phyloP scores from a whole-genome alignment of 2,797 vertebrate species.

The Acanthurus tractus region DNA sequence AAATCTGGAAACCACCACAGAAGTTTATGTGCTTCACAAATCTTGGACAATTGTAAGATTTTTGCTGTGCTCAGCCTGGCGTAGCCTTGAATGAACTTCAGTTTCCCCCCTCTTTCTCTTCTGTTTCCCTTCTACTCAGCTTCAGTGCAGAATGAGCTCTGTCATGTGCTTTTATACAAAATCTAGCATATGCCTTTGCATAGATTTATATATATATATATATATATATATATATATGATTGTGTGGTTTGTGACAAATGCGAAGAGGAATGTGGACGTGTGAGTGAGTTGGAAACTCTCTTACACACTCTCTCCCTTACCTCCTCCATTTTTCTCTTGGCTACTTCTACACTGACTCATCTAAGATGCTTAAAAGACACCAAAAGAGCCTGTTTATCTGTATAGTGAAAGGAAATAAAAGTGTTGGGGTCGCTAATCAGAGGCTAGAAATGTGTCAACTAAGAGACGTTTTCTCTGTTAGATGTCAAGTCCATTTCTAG shows the following conservation, averaged over 20 bases:
- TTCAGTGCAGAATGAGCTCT: neutral
- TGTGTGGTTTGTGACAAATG: neutral
- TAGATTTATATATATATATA: slow-evolving; percentile 29
- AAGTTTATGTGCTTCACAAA: slow-evolving; percentile 54
- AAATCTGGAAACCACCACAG: slow-evolving; percentile 60
- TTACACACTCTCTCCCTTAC: slow-evolving; percentile 7
- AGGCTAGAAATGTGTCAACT: slow-evolving; percentile 68
- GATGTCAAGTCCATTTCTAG: slow-evolving; percentile 76
- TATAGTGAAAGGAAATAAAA: neutral
- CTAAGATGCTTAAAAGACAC: neutral
- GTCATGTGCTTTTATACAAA: slow-evolving; percentile 31
- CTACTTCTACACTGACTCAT: neutral
- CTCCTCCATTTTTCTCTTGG: slow-evolving; percentile 10
- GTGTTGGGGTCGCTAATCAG: slow-evolving; percentile 34
- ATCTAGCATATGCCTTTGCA: slow-evolving; percentile 18
- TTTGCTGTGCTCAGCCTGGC: slow-evolving; percentile 21
- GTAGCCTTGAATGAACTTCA: slow-evolving; percentile 49
- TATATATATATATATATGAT: neutral
- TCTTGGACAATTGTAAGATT: slow-evolving; percentile 53
- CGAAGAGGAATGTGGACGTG: slow-evolving; percentile 18
- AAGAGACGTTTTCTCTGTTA: slow-evolving; percentile 70
- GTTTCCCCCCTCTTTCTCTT: slow-evolving; percentile 13
- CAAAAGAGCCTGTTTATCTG: neutral
- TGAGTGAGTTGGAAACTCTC: slow-evolving; percentile 16
- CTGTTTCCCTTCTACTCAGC: slow-evolving; percentile 11